Evolutionary conservation across 2,888 invertebrate genomes (phyloP).

Genomic region (Pocota personata): DNA sequence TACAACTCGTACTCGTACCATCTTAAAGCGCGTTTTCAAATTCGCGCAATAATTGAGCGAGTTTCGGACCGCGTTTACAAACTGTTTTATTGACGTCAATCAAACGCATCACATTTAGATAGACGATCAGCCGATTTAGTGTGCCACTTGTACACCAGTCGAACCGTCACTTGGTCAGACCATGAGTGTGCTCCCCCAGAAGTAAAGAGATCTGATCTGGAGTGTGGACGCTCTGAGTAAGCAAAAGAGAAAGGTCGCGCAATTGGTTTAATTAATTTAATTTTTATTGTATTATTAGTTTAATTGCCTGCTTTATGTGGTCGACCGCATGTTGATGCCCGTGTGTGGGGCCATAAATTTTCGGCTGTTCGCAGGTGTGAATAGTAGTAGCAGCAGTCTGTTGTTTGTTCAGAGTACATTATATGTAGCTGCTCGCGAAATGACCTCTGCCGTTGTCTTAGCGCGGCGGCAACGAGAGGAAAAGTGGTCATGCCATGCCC

Average conservation of each 20-base stretch:
- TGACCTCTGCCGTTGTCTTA: conserved; percentile 58
- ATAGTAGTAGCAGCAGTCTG: conserved; percentile 19
- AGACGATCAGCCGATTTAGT: conserved; percentile 40
- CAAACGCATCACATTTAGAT: conserved; percentile 69
- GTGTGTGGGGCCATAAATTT: conserved; percentile 59
- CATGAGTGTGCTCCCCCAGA: conserved; percentile 19
- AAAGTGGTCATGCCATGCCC: conserved; percentile 65
- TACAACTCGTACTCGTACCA: conserved; percentile 4
- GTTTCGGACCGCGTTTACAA: conserved; percentile 56
- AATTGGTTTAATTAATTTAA: conserved; percentile 73
- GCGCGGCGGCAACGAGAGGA: conserved; percentile 17
- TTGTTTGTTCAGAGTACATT: conserved; percentile 33
- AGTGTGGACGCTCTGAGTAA: conserved; percentile 40
- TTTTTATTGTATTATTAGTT: conserved; percentile 72
- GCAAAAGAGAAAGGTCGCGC: conserved; percentile 72
- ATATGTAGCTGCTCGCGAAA: conserved; percentile 44
- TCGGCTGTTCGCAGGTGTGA: conserved; percentile 58
- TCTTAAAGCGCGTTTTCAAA: conserved; percentile 36
- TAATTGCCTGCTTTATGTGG: conserved; percentile 62
- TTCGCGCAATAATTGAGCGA: conserved; percentile 47
- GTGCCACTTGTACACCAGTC: conserved; percentile 31
- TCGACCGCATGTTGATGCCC: conserved; percentile 59
- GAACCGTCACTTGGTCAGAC: neutral
- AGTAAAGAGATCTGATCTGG: conserved; percentile 12
- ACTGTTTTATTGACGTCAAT: conserved; percentile 65